phyloP scores from a whole-genome alignment of 1,140 invertebrate genomes.

The Drosophila murphyi region DNA sequence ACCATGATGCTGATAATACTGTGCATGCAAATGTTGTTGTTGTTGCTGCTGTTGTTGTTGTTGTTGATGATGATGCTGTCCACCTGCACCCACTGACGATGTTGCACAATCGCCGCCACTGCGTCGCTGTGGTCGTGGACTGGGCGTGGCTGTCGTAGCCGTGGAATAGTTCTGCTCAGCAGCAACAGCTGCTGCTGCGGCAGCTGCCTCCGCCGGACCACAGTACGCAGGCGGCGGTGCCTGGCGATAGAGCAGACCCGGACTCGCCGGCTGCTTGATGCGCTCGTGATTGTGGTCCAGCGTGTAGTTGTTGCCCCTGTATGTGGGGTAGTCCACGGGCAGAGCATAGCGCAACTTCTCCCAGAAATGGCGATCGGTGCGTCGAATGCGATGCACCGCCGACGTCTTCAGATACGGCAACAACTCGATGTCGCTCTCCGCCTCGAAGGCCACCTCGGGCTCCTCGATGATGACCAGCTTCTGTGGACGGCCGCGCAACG shows the following conservation, averaged over 20 bases:
- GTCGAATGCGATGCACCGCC: conserved; percentile 92
- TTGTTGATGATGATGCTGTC: conserved; percentile 30
- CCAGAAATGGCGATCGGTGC: conserved; percentile 96
- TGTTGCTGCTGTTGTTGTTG: conserved; percentile 33
- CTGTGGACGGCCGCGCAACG: conserved; percentile 90
- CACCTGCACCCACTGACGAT: conserved; percentile 11
- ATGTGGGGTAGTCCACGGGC: conserved; percentile 88
- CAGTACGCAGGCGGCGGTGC: conserved; percentile 84
- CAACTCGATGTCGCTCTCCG: conserved; percentile 93
- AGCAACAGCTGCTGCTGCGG: conserved; percentile 40
- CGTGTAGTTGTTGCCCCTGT: conserved; percentile 87
- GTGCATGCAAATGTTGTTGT: conserved; percentile 70
- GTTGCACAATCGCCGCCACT: conserved; percentile 70
- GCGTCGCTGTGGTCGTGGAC: conserved; percentile 86
- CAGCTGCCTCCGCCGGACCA: conserved; percentile 78
- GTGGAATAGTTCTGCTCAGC: conserved; percentile 87
- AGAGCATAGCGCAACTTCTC: conserved; percentile 94
- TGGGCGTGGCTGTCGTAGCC: conserved; percentile 87
- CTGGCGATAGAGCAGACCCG: conserved; percentile 81
- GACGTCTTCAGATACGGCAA: conserved; percentile 94
- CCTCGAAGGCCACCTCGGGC: conserved; percentile 89
- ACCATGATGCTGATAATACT: conserved; percentile 82
- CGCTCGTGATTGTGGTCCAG: conserved; percentile 87
- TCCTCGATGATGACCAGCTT: conserved; percentile 94
- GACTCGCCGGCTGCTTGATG: conserved; percentile 86